A percentile compares a stretch with the other conserved stretches of the same genome.
These are phyloP conservation scores for Hypanus sabinus DNA, from an alignment of 2,113 vertebrate genomes.

Conservation along the genomic window DNA sequence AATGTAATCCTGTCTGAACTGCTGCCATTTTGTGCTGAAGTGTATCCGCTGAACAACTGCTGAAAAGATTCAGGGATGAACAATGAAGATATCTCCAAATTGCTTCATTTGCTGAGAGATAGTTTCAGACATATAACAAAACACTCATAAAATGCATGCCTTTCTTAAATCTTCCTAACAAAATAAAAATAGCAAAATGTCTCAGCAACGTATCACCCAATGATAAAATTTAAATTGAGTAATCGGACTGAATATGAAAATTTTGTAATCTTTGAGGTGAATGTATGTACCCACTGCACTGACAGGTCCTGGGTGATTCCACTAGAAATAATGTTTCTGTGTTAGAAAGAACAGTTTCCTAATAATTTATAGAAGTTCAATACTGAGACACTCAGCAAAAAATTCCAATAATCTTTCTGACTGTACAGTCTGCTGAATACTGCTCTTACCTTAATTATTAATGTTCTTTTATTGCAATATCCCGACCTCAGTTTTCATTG, in stretches of 20 bases:
- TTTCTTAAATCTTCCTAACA: not conserved
- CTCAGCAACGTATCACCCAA: not conserved
- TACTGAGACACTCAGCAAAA: not conserved
- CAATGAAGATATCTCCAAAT: no score
- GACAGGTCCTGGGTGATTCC: not conserved
- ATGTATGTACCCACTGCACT: not conserved
- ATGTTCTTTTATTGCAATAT: slow-evolving; percentile 8
- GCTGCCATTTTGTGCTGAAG: not conserved
- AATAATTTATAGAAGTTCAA: not conserved
- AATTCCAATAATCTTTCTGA: not conserved
- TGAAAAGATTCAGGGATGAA: not conserved
- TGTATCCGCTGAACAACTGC: not conserved
- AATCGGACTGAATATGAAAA: not conserved
- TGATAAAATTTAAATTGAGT: not conserved
- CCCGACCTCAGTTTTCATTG: not conserved
- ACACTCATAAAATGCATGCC: no score
- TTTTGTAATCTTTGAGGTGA: not conserved
- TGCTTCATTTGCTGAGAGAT: no score
- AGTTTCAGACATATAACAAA: no score
- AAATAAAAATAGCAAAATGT: not conserved
- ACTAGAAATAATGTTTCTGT: not conserved
- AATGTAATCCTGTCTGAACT: not conserved
- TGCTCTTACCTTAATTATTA: not conserved
- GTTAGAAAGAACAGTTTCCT: not conserved
- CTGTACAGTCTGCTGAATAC: not conserved